Evolutionary conservation across 92 coral and sea anemone species (phyloP), one percentile per base, ranked within the genome.

Genomic region (Umimayanthus kanabou): DNA sequence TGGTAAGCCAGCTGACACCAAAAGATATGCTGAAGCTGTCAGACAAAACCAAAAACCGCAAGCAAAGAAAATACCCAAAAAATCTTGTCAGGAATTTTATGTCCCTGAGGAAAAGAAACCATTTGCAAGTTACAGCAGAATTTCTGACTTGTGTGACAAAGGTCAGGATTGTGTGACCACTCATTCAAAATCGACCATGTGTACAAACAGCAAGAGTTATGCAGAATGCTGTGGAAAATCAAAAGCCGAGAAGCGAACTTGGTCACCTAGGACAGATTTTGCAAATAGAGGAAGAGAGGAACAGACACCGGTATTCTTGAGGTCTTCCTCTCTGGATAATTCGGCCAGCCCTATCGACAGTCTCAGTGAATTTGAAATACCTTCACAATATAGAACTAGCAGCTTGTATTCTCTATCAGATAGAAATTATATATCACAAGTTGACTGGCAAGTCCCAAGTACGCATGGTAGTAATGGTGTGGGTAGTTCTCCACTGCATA

Each of bases 321-420:
- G 87, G 18, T 69, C 87, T 33, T 83, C 47, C 0, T 47, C 57
- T 6, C n/a, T 57, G 53, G 80, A 57, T 67, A 50, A 30, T 5
- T 55, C 53, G 33, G 28, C 47, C 6, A 81, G 88, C n/a, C 86
- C 93, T 29, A 87, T 90, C 15, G 93, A 90, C 79, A 87, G 94
- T 25, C 50, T 90, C n/a, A 87, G 93, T 87, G 93, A 90, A 7
- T 90, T 88, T 37, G 85, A 90, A 25, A 50, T 92, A 64, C 92
- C 92, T 37, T 65, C 45, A 23, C 16, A 39, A n/a, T 29, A 64
- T 23, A 39, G 72, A 39, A 37, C 30, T 42, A 64, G 57, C 55
- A 81, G 75, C 20, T 39, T 65, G 50, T 76, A 39, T 81, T 23
- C 67, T 15, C n/a, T 39, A 23, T 57, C 73, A 16, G 85, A 37